Evolutionary conservation across 2,113 vertebrate species (phyloP), one percentile per base, ranked within the genome.

Genomic region (Corythornis cristatus): DNA sequence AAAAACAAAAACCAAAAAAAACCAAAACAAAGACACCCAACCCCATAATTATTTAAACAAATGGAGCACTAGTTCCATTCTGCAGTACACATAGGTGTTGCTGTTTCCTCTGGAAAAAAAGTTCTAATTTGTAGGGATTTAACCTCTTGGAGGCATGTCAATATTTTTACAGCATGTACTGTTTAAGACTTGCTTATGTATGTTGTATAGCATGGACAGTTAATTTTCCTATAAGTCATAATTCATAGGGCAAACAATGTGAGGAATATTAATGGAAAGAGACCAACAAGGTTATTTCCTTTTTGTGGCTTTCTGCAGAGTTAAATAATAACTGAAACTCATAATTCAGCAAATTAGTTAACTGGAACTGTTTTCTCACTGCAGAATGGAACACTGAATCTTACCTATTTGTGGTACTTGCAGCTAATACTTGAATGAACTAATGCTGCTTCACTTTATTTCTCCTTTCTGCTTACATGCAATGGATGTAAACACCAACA

Each of bases 181-280:
- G 33, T 93, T 81, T 86, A 90, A 95, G 76, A 70, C 25, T 58
- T 92, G 80, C 79, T 75, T 76, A 15, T 87, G 40, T 67, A 64
- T 78, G 75, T 93, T 90, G 60, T 86, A 94, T 92, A 87, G 64
- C 70, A 88, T 19, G 68, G 82, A 88, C 64, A 88, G 76, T 68
- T 92, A 58, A 89, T 89, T 91, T 97, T 96, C 90, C 94, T 94
- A 91, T 77, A 94, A 92, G 94, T 80, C 94, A 75, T 96, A 93
- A 93, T 80, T 96, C 92, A 96, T 37, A 95, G 67, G 81, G 89
- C 68, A 89, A 84, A 95, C 91, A 96, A 96, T 83, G 84, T 94
- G 78, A 90, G 65, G 12, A 56, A 43, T 94, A 96, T 96, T 89
- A 92, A 96, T 89, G 91, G 81, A 80, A 93, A 89, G 61, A 93